phyloP scores from a whole-genome alignment of 2,113 vertebrate genomes.

The Cheilinus undulatus region DNA sequence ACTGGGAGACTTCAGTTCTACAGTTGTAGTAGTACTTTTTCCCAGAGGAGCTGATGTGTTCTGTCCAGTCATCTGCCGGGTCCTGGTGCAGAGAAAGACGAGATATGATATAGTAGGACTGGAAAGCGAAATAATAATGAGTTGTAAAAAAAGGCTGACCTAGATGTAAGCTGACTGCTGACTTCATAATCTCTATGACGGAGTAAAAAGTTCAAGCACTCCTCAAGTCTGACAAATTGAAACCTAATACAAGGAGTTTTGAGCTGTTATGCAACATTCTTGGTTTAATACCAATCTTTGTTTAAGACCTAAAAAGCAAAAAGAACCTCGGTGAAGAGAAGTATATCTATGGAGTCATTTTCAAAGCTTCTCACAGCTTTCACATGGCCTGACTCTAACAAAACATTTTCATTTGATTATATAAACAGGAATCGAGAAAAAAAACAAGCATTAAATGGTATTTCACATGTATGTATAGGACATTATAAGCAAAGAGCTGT shows the following conservation, averaged over 20 bases:
- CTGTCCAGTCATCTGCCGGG: slow-evolving; percentile 98
- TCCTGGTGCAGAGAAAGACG: slow-evolving; percentile 84
- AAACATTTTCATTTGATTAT: neutral
- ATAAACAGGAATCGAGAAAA: too few relatives aligned
- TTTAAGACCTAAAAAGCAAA: neutral
- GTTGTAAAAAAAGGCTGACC: neutral
- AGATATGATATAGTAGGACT: neutral
- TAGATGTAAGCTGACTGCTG: neutral
- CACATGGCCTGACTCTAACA: neutral
- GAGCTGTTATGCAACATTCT: neutral
- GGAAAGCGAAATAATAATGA: neutral
- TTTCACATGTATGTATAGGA: neutral
- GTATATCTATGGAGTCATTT: neutral
- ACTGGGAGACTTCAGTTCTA: slow-evolving; percentile 98
- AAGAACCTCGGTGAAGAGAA: neutral
- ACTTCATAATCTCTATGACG: neutral
- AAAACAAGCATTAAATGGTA: neutral
- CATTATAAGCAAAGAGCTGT: too few relatives aligned
- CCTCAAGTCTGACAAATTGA: neutral
- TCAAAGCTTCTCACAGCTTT: neutral
- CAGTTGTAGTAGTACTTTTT: slow-evolving; percentile 99
- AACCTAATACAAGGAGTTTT: neutral
- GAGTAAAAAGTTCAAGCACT: neutral
- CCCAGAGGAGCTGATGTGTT: slow-evolving; percentile 99
- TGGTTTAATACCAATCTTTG: neutral